phyloP scores from a whole-genome alignment of 2,113 vertebrate genomes.

The Daubentonia madagascariensis region DNA sequence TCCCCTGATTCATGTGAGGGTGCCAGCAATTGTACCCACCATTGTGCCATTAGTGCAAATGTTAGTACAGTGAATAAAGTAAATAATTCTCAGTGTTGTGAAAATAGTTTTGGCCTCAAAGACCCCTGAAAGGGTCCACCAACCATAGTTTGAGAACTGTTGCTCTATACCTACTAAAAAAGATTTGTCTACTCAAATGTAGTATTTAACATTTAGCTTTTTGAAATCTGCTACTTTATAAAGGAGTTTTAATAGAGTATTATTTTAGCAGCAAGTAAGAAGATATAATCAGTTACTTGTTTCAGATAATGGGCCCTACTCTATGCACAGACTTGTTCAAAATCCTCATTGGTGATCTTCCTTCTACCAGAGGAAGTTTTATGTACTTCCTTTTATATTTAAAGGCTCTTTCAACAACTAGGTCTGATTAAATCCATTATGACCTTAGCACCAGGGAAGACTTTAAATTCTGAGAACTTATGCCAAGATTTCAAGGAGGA shows the following conservation, averaged over 20 bases:
- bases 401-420: not conserved
- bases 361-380: not conserved
- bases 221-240: not conserved
- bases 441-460: not conserved
- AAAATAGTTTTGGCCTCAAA: not conserved
- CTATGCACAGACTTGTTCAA: not conserved
- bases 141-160: not conserved
- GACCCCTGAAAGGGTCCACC: not conserved
- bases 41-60: not conserved
- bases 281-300: not conserved
- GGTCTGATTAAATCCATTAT: slow-evolving; percentile 12
- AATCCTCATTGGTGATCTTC: slow-evolving; percentile 3
- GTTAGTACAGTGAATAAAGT: not conserved
- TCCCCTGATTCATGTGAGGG: not conserved
- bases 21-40: not conserved
- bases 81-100: not conserved
- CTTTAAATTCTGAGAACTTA: slow-evolving; percentile 11
- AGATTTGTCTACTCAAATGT: not conserved
- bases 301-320: not conserved
- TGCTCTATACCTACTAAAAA: not conserved
- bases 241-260: not conserved
- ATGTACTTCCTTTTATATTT: not conserved
- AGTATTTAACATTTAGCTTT: not conserved
- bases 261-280: not conserved
- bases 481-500: not conserved